Evolutionary conservation across 2,888 invertebrate genomes (phyloP), one percentile per base, ranked within the genome.

Genomic region (Oegoconia quadripuncta): DNA sequence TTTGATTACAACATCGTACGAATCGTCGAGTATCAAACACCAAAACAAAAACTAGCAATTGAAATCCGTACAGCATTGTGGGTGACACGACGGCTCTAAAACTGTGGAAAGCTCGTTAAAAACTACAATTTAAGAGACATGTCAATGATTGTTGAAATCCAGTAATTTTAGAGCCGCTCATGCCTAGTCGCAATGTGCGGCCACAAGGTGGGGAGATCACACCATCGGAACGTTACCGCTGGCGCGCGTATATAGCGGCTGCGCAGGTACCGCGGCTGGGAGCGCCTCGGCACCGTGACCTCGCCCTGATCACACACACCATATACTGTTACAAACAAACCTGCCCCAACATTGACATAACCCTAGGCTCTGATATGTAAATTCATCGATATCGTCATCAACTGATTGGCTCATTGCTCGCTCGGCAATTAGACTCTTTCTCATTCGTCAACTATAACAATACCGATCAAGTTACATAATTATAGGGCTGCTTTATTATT

Each of bases 221-320:
- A 86, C 86, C 86, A 86, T 84, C 84, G 83, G 71, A 83, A 81
- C 81, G 59, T 84, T 87, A 87, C 86, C 86, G 74, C 77, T 44
- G 86, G 86, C 67, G 86, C 74, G 61, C 83, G 82, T 69, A 87
- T 87, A 79, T 87, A 87, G 68, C 83, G 82, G 72, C 81, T 72
- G 76, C 84, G 86, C 59, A 81, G 86, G 65, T 65, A 64, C 52
- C 82, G 82, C 59, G 77, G 69, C 63, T 60, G 64, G 52, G 71
- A 39, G 41, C 77, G 77, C 46, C 67, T 66, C 44, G 58, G 50
- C 52, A 57, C 54, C 45, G 58, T 52, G 62, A 59, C 59, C 66
- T 76, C 76, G 60, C 67, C 80, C 82, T 81, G 74, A 52, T 63
- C 49, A 62, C 40, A 39, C 15, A 34, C 33, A 34, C 29, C 29